phyloP scores from a whole-genome alignment of 2,113 vertebrate species.

The Ursus arctos region DNA sequence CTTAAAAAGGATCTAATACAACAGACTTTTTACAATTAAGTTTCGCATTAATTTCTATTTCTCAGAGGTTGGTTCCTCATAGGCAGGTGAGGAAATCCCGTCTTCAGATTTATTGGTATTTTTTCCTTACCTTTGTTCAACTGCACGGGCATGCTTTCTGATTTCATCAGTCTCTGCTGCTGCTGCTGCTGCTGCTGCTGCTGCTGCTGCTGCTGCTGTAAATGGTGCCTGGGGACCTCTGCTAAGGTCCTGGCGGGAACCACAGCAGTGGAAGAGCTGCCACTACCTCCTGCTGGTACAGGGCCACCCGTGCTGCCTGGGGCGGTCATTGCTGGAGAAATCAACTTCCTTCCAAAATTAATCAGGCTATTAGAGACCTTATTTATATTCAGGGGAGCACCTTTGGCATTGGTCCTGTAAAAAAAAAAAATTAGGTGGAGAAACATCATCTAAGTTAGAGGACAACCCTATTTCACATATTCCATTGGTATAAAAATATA shows the following conservation, averaged over 20 bases:
- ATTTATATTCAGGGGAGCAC: slow-evolving; percentile 96
- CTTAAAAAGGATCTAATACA: not conserved
- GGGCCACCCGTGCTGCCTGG: slow-evolving; percentile 85
- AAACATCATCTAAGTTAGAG: not conserved
- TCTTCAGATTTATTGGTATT: not conserved
- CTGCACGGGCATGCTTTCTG: slow-evolving; percentile 98
- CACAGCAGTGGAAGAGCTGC: slow-evolving; percentile 80
- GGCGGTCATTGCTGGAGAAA: slow-evolving; percentile 92
- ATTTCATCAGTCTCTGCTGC: slow-evolving; percentile 95
- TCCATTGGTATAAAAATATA: not conserved
- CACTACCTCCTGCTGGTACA: slow-evolving; percentile 64
- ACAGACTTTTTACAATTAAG: not conserved
- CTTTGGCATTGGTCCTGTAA: slow-evolving; percentile 88
- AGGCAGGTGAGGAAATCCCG: not conserved
- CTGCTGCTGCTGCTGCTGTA: slow-evolving; percentile 79
- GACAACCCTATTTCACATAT: not conserved
- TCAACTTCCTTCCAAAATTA: slow-evolving; percentile 97
- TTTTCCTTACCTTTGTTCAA: slow-evolving; percentile 94
- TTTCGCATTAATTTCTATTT: not conserved
- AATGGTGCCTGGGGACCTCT: slow-evolving; percentile 82
- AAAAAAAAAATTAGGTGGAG: not conserved
- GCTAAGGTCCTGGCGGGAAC: slow-evolving; percentile 57
- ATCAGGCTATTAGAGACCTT: slow-evolving; percentile 98
- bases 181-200: slow-evolving; percentile 86
- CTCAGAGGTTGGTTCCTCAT: not conserved